phyloP scores from a whole-genome alignment of 2,113 vertebrate genomes.

The Sardina pilchardus region DNA sequence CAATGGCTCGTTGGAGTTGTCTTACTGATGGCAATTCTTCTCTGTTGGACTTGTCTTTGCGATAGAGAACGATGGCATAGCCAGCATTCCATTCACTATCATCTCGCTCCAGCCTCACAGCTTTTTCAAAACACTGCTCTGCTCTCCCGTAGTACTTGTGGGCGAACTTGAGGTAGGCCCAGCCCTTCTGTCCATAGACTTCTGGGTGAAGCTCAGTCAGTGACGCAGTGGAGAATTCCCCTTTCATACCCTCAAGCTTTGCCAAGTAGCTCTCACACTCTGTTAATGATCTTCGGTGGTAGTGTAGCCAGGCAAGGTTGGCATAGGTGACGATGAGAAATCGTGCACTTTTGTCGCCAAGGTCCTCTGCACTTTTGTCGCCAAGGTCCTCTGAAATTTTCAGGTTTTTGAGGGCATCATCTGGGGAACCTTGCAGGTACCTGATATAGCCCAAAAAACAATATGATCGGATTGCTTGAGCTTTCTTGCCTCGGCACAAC shows the following conservation, averaged over 20 bases:
- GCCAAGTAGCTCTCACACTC: conserved; percentile 27
- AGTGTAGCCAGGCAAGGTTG: conserved; percentile 47
- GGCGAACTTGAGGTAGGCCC: conserved; percentile 71
- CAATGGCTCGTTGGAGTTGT: conserved; percentile 66
- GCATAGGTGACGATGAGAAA: conserved; percentile 48
- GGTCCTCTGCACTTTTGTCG: conserved; percentile 15
- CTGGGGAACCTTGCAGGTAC: conserved; percentile 35
- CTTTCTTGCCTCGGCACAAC: background rate
- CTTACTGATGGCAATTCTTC: conserved; percentile 35
- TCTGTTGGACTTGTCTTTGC: conserved; percentile 40
- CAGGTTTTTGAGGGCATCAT: conserved; percentile 36
- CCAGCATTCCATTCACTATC: conserved; percentile 69
- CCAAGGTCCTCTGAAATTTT: conserved; percentile 42
- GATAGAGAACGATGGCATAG: conserved; percentile 69
- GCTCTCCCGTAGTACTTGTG: conserved; percentile 57
- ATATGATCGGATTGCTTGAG: conserved; percentile 29
- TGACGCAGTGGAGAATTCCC: conserved; percentile 47
- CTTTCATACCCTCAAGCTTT: conserved; percentile 27
- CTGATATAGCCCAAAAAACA: conserved; percentile 49
- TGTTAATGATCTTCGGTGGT: conserved; percentile 27
- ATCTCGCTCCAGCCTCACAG: conserved; percentile 66
- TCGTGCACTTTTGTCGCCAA: conserved; percentile 13
- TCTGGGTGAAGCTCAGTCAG: conserved; percentile 59
- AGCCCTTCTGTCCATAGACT: conserved; percentile 72
- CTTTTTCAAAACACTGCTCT: conserved; percentile 69